phyloP scores from a whole-genome alignment of 2,888 invertebrate species.

The Tricholauxania praeusta region DNA sequence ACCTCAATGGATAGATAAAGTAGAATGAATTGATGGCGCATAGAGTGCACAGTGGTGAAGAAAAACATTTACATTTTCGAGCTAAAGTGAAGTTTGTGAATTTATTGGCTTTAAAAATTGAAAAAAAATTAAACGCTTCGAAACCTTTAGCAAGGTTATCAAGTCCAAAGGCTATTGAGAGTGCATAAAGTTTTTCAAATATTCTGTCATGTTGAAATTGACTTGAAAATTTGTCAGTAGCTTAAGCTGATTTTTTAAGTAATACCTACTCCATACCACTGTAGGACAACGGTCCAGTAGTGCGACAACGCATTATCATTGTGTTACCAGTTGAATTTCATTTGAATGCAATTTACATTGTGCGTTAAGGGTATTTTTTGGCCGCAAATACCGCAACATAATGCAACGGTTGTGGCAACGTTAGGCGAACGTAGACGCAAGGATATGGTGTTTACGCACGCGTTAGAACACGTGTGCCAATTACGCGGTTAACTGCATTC shows the following conservation, averaged over 20 bases:
- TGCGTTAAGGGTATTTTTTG: slow-evolving; percentile 44
- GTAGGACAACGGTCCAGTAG: too few species aligned
- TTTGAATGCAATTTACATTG: slow-evolving; percentile 29
- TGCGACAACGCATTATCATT: slow-evolving; percentile 39
- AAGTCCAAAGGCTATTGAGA: too few species aligned
- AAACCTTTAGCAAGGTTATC: too few species aligned
- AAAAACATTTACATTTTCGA: not conserved
- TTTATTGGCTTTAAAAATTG: too few species aligned
- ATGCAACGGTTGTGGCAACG: slow-evolving; percentile 42
- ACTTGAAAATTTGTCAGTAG: too few species aligned
- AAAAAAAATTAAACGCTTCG: too few species aligned
- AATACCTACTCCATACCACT: too few species aligned
- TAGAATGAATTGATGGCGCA: not conserved
- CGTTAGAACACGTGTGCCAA: slow-evolving; percentile 64
- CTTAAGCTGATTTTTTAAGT: too few species aligned
- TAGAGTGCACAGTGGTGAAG: not conserved
- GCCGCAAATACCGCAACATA: slow-evolving; percentile 60
- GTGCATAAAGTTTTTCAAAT: too few species aligned
- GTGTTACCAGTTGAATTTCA: slow-evolving; percentile 58
- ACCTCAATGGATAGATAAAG: not conserved
- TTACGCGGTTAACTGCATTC: slow-evolving; percentile 68
- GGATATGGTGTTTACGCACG: slow-evolving; percentile 52
- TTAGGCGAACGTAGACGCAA: not conserved
- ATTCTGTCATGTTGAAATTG: too few species aligned
- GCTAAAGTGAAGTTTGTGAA: too few species aligned